phyloP scores from a whole-genome alignment of 1,140 invertebrate genomes.

The Holotrichia oblita region DNA sequence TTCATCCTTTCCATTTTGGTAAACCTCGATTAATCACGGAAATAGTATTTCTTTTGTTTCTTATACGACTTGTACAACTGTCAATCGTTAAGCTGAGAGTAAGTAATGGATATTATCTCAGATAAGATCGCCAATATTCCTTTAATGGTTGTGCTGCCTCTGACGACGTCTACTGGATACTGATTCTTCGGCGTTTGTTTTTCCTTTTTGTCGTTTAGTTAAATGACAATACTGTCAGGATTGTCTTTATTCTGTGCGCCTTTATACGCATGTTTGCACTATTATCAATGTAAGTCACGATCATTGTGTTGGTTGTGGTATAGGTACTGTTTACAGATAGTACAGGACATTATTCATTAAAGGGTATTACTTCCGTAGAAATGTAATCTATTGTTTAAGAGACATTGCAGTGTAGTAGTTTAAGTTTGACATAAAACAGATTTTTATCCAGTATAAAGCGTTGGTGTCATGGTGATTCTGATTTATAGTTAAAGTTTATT shows the following conservation, averaged over 20 bases:
- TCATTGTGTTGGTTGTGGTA: neutral
- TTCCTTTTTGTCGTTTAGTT: neutral
- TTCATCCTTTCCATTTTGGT: constrained; percentile 2
- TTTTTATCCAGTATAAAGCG: too few species aligned
- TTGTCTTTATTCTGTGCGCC: constrained; percentile 7
- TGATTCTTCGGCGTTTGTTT: neutral
- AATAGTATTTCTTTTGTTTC: neutral
- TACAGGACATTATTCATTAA: neutral
- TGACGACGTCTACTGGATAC: constrained; percentile 12
- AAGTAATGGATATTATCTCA: constrained; percentile 9
- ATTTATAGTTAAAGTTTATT: too few species aligned
- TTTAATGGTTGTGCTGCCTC: neutral
- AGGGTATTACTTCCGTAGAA: too few species aligned
- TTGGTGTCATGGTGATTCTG: too few species aligned
- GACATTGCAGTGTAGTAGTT: too few species aligned
- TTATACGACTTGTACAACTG: neutral
- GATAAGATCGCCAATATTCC: constrained; percentile 16
- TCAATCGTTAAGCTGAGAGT: constrained; percentile 4
- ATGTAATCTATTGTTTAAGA: too few species aligned
- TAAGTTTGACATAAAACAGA: too few species aligned
- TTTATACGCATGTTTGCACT: neutral
- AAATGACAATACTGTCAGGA: constrained; percentile 12
- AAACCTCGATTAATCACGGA: constrained; percentile 7
- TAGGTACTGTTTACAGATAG: neutral
- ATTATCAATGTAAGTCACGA: neutral